Evolutionary conservation across 2,797 vertebrate species (phyloP), one percentile per base, ranked within the genome.

Genomic region (Champsocephalus gunnari): DNA sequence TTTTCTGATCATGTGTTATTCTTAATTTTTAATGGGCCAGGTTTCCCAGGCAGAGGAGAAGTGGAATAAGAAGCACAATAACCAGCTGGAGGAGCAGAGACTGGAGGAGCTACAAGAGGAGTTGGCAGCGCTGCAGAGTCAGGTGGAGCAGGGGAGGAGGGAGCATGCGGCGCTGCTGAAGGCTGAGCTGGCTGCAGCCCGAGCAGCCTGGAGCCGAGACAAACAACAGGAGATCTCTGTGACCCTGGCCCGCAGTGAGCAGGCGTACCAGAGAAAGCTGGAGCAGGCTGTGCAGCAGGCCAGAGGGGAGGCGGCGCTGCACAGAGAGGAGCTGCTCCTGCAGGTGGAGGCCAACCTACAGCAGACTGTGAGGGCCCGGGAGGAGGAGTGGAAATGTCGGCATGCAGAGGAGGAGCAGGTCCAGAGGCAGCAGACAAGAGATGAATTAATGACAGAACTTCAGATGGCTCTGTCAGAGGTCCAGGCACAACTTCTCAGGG

Each of bases 161-260:
- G 97, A 97, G 90, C 92, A 96, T 84, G 93, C 94, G 4, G 93
- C 90, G 44, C 80, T 95, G 59, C 66, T 97, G 74, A 97, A 96
- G 90, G 96, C 96, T 24, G 97, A 98, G 84, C 71, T 99, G 73
- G 96, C 96, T 0, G 96, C 93, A 81, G 96, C 96, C 1, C 92
- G 89, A 82, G 94, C 94, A 12, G 93, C 93, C 66, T 99, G 98
- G 97, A 96, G 93, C 90, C 92, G 95, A 88, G 96, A 98, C 79
- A 97, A 97, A 75, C 96, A 97, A 76, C 96, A 98, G 87, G 97
- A 99, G 93, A 93, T 97, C 45, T 87, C 92, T n/a, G 89, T 81
- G 77, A 73, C 97, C 58, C 96, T 95, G 83, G 86, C 86, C 17
- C 95, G 94, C 85, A 93, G 94, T 21, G 96, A 98, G 71, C 93